Evolutionary conservation across 2,888 invertebrate genomes (phyloP).

Genomic region (Silvanus unidentatus): DNA sequence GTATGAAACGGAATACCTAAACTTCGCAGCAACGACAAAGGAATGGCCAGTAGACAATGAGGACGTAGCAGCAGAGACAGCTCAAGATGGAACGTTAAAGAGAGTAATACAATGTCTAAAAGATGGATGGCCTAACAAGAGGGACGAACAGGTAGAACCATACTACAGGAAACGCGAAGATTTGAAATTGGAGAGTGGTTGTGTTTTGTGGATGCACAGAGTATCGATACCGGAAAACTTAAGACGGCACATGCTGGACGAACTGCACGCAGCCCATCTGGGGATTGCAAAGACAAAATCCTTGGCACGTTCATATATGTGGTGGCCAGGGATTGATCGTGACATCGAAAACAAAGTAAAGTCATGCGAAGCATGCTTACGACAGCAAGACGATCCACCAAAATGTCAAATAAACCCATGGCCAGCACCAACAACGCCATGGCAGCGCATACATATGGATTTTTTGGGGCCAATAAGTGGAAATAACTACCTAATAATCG

Average conservation of each 20-base stretch:
- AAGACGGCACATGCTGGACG: background rate
- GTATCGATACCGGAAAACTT: background rate
- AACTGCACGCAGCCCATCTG: background rate
- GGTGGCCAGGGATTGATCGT: constrained; percentile 9
- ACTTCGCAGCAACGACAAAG: no score
- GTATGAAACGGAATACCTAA: constrained; percentile 8
- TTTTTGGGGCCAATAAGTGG: background rate
- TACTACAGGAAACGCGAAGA: background rate
- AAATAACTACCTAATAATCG: constrained; percentile 1
- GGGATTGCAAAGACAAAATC: background rate
- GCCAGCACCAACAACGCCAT: background rate
- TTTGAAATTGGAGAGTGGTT: background rate
- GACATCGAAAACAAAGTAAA: constrained; percentile 7
- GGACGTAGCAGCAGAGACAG: no score
- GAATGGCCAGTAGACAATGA: constrained; percentile 12
- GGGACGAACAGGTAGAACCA: background rate
- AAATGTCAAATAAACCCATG: background rate
- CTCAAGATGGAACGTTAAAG: background rate
- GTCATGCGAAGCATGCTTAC: background rate
- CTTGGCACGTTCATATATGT: background rate
- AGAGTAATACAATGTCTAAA: constrained; percentile 4
- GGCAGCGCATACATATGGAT: background rate
- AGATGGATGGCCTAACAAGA: constrained; percentile 3
- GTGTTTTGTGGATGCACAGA: background rate
- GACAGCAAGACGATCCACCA: background rate